A percentile compares a stretch with the other conserved stretches of the same genome.
phyloP scores from a whole-genome alignment of 2,797 vertebrate genomes.

The Danionella dracula region DNA sequence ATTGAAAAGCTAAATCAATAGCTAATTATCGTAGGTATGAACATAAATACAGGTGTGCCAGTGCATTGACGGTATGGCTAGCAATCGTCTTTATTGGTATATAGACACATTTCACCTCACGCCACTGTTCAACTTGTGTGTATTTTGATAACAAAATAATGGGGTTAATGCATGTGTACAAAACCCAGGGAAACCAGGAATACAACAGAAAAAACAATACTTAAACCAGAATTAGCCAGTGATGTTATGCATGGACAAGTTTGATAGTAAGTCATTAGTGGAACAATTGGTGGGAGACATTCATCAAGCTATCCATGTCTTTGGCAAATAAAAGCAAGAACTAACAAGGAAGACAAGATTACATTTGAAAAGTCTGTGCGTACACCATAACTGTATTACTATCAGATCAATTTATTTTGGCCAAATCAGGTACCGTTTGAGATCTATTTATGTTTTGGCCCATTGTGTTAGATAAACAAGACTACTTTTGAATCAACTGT shows the following conservation, averaged over 20 bases:
- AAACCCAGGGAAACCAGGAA: too few relatives aligned
- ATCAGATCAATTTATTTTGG: background rate
- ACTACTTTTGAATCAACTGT: too few relatives aligned
- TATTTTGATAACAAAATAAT: background rate
- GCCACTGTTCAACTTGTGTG: background rate
- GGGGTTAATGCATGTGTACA: conserved; percentile 8
- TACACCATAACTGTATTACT: background rate
- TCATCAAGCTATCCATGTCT: conserved; percentile 5
- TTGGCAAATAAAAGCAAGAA: background rate
- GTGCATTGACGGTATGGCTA: background rate
- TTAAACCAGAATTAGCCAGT: conserved; percentile 7
- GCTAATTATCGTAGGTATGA: conserved; percentile 61
- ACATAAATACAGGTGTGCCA: conserved; percentile 54
- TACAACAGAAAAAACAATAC: too few relatives aligned
- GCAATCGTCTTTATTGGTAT: conserved; percentile 10
- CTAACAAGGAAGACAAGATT: conserved; percentile 13
- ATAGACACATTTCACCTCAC: background rate
- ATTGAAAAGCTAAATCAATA: conserved; percentile 57
- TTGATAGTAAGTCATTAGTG: conserved; percentile 17
- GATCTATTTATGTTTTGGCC: background rate
- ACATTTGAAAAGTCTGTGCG: background rate
- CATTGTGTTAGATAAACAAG: too few relatives aligned
- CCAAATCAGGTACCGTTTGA: background rate
- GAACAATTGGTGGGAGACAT: conserved; percentile 29
- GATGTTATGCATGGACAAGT: background rate